phyloP scores from a whole-genome alignment of 1,140 invertebrate species.

The Acromyrmex charruanus region DNA sequence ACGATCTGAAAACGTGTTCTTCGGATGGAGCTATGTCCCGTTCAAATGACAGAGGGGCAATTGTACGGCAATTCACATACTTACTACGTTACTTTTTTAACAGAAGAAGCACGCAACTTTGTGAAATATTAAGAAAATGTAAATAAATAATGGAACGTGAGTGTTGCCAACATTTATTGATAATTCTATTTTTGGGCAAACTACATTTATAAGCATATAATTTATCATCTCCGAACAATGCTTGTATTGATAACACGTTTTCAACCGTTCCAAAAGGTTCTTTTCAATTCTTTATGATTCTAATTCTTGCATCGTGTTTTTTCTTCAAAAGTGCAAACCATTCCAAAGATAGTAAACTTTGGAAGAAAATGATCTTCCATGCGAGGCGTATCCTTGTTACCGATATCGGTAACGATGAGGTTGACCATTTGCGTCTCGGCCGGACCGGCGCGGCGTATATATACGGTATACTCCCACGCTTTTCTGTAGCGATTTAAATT shows the following conservation, averaged over 20 bases:
- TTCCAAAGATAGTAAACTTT: constrained; percentile 71
- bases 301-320: constrained; percentile 64
- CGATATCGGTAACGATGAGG: constrained; percentile 76
- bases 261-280: not conserved
- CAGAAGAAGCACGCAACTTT: not conserved
- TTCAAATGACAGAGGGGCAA: constrained; percentile 54
- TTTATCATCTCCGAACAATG: constrained; percentile 57
- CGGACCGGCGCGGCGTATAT: constrained; percentile 28
- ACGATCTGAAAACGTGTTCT: constrained; percentile 69
- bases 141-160: not conserved
- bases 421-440: constrained; percentile 68
- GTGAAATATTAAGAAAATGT: not conserved
- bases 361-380: constrained; percentile 68
- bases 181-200: not conserved
- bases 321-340: constrained; percentile 51
- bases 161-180: not conserved
- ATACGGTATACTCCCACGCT: constrained; percentile 72
- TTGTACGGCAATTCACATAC: not conserved
- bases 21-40: constrained; percentile 78
- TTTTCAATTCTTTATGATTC: constrained; percentile 62
- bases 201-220: constrained; percentile 43
- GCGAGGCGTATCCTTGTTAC: constrained; percentile 75
- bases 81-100: constrained; percentile 45
- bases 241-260: constrained; percentile 6
- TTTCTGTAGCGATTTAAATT: constrained; percentile 60